phyloP scores from a whole-genome alignment of 2,888 invertebrate species.

The Calliopum simillimum region DNA sequence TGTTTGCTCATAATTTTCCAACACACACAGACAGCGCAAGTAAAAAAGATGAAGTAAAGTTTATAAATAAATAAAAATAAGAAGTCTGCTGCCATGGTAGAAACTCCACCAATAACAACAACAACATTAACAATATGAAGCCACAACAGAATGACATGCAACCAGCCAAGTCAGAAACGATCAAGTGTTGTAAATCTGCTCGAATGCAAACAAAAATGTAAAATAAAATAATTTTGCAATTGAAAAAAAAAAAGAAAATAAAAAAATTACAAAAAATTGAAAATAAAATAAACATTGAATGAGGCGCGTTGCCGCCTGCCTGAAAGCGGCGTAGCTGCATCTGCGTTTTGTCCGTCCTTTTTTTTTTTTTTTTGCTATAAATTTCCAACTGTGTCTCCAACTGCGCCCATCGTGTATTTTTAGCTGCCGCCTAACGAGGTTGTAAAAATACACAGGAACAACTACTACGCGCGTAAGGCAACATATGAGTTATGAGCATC shows the following conservation, averaged over 20 bases:
- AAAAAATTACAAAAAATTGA: not conserved
- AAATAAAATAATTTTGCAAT: not conserved
- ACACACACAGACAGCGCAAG: constrained; percentile 5
- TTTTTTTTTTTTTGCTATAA: too few species aligned
- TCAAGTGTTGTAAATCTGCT: constrained; percentile 30
- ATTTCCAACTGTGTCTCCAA: too few species aligned
- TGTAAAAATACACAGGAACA: too few species aligned
- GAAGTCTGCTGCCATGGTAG: too few species aligned
- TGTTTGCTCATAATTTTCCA: constrained; percentile 38
- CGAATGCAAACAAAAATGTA: constrained; percentile 28
- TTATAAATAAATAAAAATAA: not conserved
- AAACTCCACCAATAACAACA: too few species aligned
- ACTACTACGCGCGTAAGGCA: too few species aligned
- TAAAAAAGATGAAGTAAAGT: not conserved
- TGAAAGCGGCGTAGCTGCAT: too few species aligned
- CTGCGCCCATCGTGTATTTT: too few species aligned
- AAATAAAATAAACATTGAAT: not conserved
- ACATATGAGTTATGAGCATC: too few species aligned
- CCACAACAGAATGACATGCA: constrained; percentile 10
- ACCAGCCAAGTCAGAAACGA: constrained; percentile 32
- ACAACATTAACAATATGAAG: not conserved
- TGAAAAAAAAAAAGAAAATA: not conserved
- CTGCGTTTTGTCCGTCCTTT: too few species aligned
- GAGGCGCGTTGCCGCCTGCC: too few species aligned
- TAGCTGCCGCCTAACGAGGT: too few species aligned